Conservation (phyloP, 2,888 invertebrate genomes). For the Drosophila kanekoi region DNA sequence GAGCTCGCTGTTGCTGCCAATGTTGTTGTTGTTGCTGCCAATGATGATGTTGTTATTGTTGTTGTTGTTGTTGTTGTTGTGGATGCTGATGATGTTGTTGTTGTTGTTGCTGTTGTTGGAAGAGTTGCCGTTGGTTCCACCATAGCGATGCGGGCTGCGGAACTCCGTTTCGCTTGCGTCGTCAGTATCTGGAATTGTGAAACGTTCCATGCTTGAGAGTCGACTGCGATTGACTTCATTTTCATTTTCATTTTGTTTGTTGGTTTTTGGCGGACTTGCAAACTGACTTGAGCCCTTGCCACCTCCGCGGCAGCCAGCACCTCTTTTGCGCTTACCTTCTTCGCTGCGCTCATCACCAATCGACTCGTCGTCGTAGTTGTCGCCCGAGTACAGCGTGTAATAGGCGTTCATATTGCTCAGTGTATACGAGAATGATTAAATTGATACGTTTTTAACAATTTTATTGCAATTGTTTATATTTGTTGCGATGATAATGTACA, state of each 20-base stretch:
- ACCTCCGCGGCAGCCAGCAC: neutral
- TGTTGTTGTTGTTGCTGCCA: conserved; percentile 55
- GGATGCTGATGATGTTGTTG: conserved; percentile 18
- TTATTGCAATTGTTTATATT: conserved; percentile 49
- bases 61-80: conserved; percentile 15
- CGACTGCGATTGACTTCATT: conserved; percentile 13
- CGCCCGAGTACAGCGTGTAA: conserved; percentile 55
- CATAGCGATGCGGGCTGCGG: conserved; percentile 86
- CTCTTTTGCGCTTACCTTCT: conserved; percentile 58
- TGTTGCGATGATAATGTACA: conserved; percentile 19
- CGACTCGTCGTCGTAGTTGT: conserved; percentile 69
- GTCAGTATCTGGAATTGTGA: conserved; percentile 90
- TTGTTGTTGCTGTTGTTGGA: conserved; percentile 57
- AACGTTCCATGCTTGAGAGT: conserved; percentile 26
- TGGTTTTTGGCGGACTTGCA: conserved; percentile 10
- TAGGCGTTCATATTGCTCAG: conserved; percentile 55
- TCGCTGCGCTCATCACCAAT: conserved; percentile 74
- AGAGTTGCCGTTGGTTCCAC: conserved; percentile 67
- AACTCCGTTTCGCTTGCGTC: conserved; percentile 98
- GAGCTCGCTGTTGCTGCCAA: conserved; percentile 82
- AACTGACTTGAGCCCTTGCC: neutral
- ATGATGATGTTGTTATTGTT: conserved; percentile 16
- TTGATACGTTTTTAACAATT: neutral
- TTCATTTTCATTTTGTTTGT: neutral
- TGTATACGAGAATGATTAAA: neutral